Conservation (phyloP, 2,888 invertebrate genomes). For the Callyntrura sp. region DNA sequence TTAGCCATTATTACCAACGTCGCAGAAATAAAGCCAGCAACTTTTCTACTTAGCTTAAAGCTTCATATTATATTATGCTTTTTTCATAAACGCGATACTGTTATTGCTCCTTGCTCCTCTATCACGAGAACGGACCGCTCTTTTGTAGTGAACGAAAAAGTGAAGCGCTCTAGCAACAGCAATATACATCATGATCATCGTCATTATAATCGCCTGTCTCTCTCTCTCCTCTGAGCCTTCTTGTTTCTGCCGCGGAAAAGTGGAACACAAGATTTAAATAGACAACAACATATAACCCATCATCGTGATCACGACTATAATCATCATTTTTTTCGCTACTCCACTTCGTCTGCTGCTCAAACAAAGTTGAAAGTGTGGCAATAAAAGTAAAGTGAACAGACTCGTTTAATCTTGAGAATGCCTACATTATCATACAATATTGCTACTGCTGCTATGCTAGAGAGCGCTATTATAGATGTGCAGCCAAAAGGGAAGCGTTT, state of each 20-base stretch:
- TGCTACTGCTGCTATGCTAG: no score
- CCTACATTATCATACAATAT: neutral
- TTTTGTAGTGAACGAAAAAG: neutral
- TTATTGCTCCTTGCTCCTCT: neutral
- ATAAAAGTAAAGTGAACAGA: neutral
- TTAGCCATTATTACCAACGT: no score
- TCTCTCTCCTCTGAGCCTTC: neutral
- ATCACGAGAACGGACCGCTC: neutral
- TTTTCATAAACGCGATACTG: no score
- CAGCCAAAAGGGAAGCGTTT: no score
- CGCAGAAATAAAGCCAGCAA: neutral
- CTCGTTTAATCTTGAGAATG: constrained; percentile 7
- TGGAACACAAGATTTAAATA: constrained; percentile 32
- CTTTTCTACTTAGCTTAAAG: neutral
- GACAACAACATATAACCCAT: constrained; percentile 35
- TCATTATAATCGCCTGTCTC: constrained; percentile 23
- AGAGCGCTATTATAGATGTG: no score
- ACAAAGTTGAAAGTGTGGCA: constrained; percentile 10
- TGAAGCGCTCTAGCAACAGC: neutral
- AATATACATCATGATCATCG: constrained; percentile 2
- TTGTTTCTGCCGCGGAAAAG: constrained; percentile 13
- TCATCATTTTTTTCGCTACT: constrained; percentile 12
- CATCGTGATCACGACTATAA: neutral
- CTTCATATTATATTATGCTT: neutral
- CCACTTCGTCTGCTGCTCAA: neutral